Evolutionary conservation across 64 coral and sea anemone species (phyloP), one percentile per base, ranked within the genome.

Genomic region (Stichodactyla mertensii): DNA sequence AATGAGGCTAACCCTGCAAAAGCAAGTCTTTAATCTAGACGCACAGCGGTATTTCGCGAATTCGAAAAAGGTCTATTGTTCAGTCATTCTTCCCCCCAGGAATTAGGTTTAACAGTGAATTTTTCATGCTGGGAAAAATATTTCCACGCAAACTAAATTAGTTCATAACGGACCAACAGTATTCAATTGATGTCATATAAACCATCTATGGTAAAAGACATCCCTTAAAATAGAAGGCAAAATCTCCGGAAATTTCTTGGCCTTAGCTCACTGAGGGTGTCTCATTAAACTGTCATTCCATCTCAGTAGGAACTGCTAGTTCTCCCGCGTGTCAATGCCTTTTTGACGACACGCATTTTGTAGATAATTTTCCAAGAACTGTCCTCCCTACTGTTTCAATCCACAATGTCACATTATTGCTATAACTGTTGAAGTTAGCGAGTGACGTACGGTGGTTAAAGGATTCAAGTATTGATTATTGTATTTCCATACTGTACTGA

Each of bases 281-380:
- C 69, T 74, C 83, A 85, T 85, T 85, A 61, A 85, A 61, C 60
- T 64, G 55, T 64, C 83, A 85, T 85, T 85, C 83, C 83, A 36
- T 58, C 83, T 18, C 83, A 62, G 83, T 64, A 8, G 55, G 83
- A 61, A n/a, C 55, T 16, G 4, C 14, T 55, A 31, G 83, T 85
- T 85, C 83, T 55, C 83, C 83, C 31, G 54, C 27, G 55, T 52
- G 54, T 61, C 54, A 85, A 85, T 85, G 60, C 83, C 22, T 61
- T 58, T 64, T 85, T 85, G 83, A 85, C 54, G 83, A 85, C 55
- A 85, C 52, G 83, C 57, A 61, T 64, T 85, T 85, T 85, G 83
- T 85, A 85, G 83, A 85, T 55, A 85, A 61, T 85, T 85, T 85
- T 26, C 83, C 83, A 85, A 36, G 58, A 58, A 57, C 18, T 62